Conservation (phyloP, 2,888 invertebrate genomes). For the Thera britannica region DNA sequence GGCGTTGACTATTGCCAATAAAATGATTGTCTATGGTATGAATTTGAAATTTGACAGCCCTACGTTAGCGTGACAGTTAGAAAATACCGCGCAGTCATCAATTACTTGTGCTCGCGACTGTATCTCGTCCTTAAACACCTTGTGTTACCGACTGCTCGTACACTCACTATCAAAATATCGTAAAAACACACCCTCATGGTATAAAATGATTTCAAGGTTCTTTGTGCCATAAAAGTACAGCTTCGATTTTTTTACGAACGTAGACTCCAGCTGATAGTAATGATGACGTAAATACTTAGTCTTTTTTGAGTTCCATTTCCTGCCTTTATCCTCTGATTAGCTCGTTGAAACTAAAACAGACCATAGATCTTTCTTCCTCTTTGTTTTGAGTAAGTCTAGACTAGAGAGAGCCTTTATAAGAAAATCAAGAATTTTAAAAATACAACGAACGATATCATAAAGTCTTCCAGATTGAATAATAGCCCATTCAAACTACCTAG, state of each 20-base stretch:
- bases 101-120: constrained; percentile 31
- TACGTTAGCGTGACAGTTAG: constrained; percentile 27
- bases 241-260: too few relatives aligned
- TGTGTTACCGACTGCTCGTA: constrained; percentile 25
- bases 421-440: neutral
- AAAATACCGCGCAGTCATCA: constrained; percentile 31
- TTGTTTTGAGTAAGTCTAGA: neutral
- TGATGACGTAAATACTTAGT: too few relatives aligned
- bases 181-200: constrained; percentile 38
- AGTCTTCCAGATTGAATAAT: constrained; percentile 4
- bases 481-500: constrained; percentile 8
- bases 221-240: neutral
- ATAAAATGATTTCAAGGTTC: neutral
- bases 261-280: too few relatives aligned
- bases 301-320: too few relatives aligned
- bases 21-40: constrained; percentile 26
- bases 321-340: too few relatives aligned
- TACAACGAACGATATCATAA: neutral
- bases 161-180: constrained; percentile 41
- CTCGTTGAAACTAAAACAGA: too few relatives aligned
- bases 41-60: constrained; percentile 31
- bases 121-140: constrained; percentile 21
- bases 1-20: constrained; percentile 21
- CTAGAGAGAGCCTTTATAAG: neutral
- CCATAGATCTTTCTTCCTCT: too few relatives aligned